Evolutionary conservation across 2,113 vertebrate species (phyloP), one percentile per base, ranked within the genome.

Genomic region (Globicephala melas): DNA sequence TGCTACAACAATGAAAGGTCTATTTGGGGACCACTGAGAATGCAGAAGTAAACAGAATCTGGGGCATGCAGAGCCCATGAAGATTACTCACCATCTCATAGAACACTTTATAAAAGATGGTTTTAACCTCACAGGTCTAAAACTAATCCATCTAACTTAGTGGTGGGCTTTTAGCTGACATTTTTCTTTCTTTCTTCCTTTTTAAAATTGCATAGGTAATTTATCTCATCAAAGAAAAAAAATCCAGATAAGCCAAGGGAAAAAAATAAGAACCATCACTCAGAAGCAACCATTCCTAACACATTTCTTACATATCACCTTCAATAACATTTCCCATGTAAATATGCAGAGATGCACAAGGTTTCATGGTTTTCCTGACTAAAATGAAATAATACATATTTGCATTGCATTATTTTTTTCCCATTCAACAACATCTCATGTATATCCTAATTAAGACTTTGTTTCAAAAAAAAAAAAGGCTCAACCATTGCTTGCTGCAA

Each of bases 151-250:
- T 3, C 26, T 82, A 89, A 80, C 12, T 63, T 36, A 60, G 25
- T 20, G 5, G 21, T 41, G 14, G 28, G 23, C 41, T 84, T 82
- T 80, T 15, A 62, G 67, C 3, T 21, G 20, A 94, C 10, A 76
- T 8, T 85, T 76, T 36, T 25, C n/a, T 67, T 63, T 63, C 11
- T 31, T 65, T 92, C 67, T 58, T 94, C 74, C 58, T 90, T 95
- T 92, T 83, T 14, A 96, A 97, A 96, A 58, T 68, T 67, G 74
- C 18, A 41, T 15, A 81, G 47, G 25, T 77, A 87, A 88, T 76
- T 63, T 74, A 89, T 38, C 20, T 47, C 44, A 63, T 36, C 41
- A 93, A 62, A 77, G 44, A 79, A 76, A 96, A 79, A 79, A 53
- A 26, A 53, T 70, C 53, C 73, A 94, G 9, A 26, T 50, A 62